Conservation (phyloP, 2,113 vertebrate species). For the Stomatorhinus ivindoensis region DNA sequence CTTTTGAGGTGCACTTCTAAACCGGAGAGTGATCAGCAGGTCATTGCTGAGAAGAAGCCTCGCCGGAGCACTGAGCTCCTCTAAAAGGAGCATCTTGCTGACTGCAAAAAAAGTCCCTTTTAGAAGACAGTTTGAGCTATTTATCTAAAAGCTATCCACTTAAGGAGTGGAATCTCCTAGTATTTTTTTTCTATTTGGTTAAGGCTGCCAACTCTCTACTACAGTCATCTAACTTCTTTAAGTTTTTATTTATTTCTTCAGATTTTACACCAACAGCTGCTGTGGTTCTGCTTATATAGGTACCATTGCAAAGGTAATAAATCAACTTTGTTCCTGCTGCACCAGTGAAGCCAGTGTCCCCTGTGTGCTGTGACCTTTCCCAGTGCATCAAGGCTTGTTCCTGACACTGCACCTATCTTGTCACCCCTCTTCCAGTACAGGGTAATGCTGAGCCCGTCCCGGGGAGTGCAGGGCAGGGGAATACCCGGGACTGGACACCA, state of each 20-base stretch:
- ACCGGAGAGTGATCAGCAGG: not conserved
- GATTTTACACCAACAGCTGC: not conserved
- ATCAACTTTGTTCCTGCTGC: not conserved
- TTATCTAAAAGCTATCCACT: not conserved
- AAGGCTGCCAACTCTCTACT: not conserved
- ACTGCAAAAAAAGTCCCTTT: not conserved
- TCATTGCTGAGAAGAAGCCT: not conserved
- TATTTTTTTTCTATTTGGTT: not conserved
- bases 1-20: not conserved
- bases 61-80: not conserved
- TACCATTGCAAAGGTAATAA: not conserved
- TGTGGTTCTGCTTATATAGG: not conserved
- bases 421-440: not conserved
- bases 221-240: not conserved
- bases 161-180: not conserved
- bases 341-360: not conserved
- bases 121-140: not conserved
- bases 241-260: not conserved
- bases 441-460: not conserved
- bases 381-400: not conserved
- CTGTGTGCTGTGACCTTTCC: not conserved
- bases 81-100: not conserved
- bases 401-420: not conserved
- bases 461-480: not conserved
- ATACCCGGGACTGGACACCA: not conserved